Conservation (phyloP, 2,797 vertebrate genomes). For the Hydrocynus forskahlii region DNA sequence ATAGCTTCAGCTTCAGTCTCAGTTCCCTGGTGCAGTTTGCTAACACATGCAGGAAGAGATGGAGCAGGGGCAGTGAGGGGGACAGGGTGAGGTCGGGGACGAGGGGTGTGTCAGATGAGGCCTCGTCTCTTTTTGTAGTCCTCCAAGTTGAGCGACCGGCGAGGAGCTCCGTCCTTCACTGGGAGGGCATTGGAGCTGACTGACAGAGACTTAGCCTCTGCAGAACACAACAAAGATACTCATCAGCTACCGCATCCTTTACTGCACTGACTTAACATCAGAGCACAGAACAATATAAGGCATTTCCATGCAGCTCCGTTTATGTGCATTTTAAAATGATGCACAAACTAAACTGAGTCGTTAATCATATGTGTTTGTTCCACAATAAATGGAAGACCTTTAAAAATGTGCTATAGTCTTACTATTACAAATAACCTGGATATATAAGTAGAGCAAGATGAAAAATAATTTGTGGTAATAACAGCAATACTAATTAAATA, state of each 20-base stretch:
- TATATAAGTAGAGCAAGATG: no score
- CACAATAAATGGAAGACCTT: no score
- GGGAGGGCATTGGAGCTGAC: slow-evolving; percentile 95
- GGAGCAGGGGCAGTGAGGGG: slow-evolving; percentile 8
- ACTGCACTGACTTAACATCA: background rate
- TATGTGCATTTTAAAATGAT: no score
- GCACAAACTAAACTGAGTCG: no score
- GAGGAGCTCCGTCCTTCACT: slow-evolving; percentile 96
- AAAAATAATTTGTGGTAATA: no score
- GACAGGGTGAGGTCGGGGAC: slow-evolving; percentile 66
- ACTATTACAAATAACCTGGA: no score
- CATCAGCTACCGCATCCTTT: background rate
- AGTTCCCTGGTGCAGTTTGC: slow-evolving; percentile 48
- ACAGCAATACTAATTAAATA: no score
- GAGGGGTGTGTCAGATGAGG: slow-evolving; percentile 85
- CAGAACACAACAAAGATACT: background rate
- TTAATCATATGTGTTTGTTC: no score
- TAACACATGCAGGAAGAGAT: slow-evolving; percentile 83
- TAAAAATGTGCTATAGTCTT: no score
- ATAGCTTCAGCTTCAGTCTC: slow-evolving; percentile 28
- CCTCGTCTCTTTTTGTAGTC: slow-evolving; percentile 99
- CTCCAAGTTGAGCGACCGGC: slow-evolving; percentile 95
- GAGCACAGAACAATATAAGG: no score
- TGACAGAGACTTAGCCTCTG: slow-evolving; percentile 96
- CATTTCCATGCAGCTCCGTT: no score